phyloP scores from a whole-genome alignment of 2,888 invertebrate species.

The Rotaria sp. region DNA sequence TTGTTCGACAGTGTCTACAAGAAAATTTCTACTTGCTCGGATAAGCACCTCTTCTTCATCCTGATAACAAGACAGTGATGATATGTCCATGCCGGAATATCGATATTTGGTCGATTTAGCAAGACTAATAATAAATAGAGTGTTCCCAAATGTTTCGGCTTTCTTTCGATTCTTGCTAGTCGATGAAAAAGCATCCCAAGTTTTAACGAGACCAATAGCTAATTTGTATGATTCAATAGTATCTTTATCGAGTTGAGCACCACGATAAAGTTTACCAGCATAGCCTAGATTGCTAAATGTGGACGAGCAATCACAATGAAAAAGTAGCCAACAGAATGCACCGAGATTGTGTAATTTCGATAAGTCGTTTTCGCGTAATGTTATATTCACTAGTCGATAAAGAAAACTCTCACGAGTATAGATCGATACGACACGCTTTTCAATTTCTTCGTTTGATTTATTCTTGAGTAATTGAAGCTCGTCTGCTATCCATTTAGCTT shows the following conservation, averaged over 20 bases:
- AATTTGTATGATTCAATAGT: neutral
- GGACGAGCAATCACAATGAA: neutral
- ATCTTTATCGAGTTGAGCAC: neutral
- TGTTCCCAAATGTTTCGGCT: neutral
- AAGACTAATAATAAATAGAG: neutral
- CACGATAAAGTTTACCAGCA: neutral
- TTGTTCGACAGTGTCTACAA: neutral
- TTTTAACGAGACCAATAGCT: neutral
- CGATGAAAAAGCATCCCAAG: conserved; percentile 19
- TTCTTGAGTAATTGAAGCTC: neutral
- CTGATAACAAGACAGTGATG: neutral
- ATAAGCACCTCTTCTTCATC: conserved; percentile 8
- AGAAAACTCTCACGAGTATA: conserved; percentile 1
- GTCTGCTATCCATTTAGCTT: neutral
- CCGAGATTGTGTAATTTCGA: neutral
- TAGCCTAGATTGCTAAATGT: neutral
- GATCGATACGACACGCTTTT: neutral
- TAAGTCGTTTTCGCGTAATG: neutral
- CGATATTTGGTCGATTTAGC: neutral
- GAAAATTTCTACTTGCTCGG: neutral
- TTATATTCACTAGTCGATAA: neutral
- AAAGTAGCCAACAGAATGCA: neutral
- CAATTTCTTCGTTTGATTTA: neutral
- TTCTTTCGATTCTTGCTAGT: neutral
- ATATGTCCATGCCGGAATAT: neutral